Conservation (phyloP, 2,888 invertebrate species). For the Orchestes rusci region DNA sequence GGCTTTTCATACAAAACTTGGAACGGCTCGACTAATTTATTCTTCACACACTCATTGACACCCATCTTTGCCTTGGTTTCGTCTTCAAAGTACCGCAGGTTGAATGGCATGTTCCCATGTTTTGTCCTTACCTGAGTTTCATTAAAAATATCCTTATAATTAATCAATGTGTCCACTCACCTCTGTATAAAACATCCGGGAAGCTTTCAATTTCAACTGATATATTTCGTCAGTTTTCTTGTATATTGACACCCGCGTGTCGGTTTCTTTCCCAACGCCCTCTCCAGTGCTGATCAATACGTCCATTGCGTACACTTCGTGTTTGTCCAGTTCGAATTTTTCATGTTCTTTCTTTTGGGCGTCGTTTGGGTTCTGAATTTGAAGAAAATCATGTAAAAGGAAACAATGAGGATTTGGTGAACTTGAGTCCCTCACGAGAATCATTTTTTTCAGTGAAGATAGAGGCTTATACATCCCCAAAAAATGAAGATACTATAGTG, state of each 20-base stretch:
- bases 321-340: constrained; percentile 88
- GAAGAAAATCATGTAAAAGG: too few species aligned
- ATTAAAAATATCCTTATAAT: background rate
- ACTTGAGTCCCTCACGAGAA: too few species aligned
- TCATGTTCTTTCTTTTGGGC: constrained; percentile 96
- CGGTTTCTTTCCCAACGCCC: constrained; percentile 77
- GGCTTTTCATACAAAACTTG: constrained; percentile 80
- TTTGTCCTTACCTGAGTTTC: constrained; percentile 62
- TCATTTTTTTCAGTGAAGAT: too few species aligned
- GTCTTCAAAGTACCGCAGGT: constrained; percentile 89
- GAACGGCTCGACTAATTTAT: constrained; percentile 96
- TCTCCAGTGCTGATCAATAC: constrained; percentile 95
- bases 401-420: too few species aligned
- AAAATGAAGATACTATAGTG: too few species aligned
- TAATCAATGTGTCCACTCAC: constrained; percentile 10
- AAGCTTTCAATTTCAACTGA: constrained; percentile 94
- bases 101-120: constrained; percentile 96
- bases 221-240: constrained; percentile 98
- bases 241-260: constrained; percentile 93
- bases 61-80: constrained; percentile 98
- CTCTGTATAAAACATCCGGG: constrained; percentile 84
- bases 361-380: constrained; percentile 89
- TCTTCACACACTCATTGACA: constrained; percentile 95
- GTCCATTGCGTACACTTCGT: constrained; percentile 94
- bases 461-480: too few species aligned